Base-by-base conservation (phyloP, 2,113 vertebrate genomes). In the Rafetus swinhoei region DNA sequence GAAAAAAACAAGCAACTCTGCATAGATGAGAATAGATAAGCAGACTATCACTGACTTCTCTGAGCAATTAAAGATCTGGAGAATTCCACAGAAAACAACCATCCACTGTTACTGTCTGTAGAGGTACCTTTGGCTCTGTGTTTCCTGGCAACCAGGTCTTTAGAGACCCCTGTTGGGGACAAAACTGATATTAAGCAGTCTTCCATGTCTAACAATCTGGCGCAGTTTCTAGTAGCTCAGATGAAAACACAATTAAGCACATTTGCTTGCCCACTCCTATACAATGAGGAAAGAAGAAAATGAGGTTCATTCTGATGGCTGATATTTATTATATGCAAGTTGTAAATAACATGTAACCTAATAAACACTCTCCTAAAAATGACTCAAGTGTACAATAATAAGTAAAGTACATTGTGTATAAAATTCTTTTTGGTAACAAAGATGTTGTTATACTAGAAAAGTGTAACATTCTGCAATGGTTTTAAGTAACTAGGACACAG, bases 161-260 rank as follows among this genome's bases (percentile, higher is more conserved):
- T 14, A 22, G 94, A 97, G 95, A 96, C 74, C 60, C 55, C 86
- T 74, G 54, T 19, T 96, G 92, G 84, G 94, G 93, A 95, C 93
- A 96, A 92, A 97, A 96, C 81, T 92, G 79, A 62, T 95, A 92
- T 94, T 97, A 97, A 97, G 95, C 93, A 98, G 85, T 95, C 95
- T 97, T 97, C 95, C 91, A 62, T 96, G 89, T 97, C 96, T 97
- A 97, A 97, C 92, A 97, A 79, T 85, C 93, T 97, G 94, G 95
- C 95, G 97, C 54, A 94, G 45, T 92, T 96, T 97, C 87, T 90
- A 92, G 82, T 93, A 85, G 18, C 94, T 94, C 84, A 59, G 82
- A 95, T 93, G 86, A 97, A 97, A 95, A 72, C 29, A 96, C 79
- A 97, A 88, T 97, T 97, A 98, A 88, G 80, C 65, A 90, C 50